Evolutionary conservation across 2,888 invertebrate genomes (phyloP), one percentile per base, ranked within the genome.

Genomic region (Tortrix viridana): DNA sequence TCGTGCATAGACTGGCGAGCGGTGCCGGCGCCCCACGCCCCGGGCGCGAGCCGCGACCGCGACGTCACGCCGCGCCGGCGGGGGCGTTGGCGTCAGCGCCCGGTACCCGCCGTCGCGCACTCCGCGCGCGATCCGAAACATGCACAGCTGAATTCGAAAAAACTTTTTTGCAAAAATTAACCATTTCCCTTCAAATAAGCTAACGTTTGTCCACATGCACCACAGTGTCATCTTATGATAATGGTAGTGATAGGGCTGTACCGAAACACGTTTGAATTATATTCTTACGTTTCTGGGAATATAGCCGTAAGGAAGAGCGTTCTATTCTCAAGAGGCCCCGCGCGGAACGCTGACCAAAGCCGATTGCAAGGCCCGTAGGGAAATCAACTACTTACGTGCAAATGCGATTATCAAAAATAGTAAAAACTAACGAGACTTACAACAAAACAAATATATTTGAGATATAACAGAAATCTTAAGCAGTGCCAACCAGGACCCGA

Each of bases 1-100:
- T 84, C 79, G 89, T 84, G 86, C 87, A 85, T 77, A 88, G 89
- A 91, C 91, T 91, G 85, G 74, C 80, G 81, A 37, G 72, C 76
- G 74, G 48, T 74, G 71, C 66, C 76, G 73, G 73, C 73, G 68
- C 67, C 60, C 54, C 32, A 19, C 58, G 55, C 61, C 54, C 50
- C 19, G 19, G 38, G 22, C 46, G 50, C 49, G 20, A 20, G 16
- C 49, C 32, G 23, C 60, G 55, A 58, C 54, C 50, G n/a, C 20
- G 41, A 19, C 46, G 50, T 41, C 32, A 19, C 60, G 55, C 61
- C 54, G 56, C 20, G 20, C 22, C 18, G 37, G 50, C 49, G 50
- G 37, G 26, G 50, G 50, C 50, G 49, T 26, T 49, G 49, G 32
- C 49, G 32, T 49, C 49, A 49, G 49, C 49, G 32, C 32, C 32